Percentiles rank a stretch among this genome's conserved stretches.
These are phyloP conservation scores for Ceratothoa steindachneri DNA, from an alignment of 2,888 invertebrate species.

Conservation along the genomic window DNA sequence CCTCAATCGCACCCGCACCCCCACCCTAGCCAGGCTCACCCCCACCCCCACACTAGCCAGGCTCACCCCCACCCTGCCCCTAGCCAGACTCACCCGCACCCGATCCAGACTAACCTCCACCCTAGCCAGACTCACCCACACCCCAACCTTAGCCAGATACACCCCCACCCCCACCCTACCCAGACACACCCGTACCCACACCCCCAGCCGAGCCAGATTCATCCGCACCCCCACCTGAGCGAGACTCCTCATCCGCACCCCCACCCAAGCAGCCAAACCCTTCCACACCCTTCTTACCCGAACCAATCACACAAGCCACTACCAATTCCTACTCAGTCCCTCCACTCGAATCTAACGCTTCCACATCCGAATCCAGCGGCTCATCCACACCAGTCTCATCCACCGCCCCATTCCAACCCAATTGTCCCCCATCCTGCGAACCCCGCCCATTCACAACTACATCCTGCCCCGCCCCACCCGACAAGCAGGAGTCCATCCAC, in stretches of 20 bases:
- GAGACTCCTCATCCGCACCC: slow-evolving; percentile 6
- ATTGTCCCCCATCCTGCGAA: background rate
- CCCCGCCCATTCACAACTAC: background rate
- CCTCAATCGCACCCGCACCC: background rate
- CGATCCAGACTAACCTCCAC: background rate
- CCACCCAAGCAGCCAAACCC: background rate
- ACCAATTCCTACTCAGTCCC: background rate
- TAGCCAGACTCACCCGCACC: background rate
- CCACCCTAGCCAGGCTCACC: background rate
- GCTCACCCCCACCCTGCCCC: background rate
- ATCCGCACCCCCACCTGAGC: background rate
- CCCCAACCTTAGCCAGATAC: background rate
- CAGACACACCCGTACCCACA: background rate
- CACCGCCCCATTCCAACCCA: background rate
- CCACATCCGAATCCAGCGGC: background rate
- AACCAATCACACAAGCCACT: background rate
- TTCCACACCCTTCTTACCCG: background rate
- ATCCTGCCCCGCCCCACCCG: background rate
- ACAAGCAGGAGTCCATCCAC: background rate
- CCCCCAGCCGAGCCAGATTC: background rate
- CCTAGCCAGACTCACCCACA: background rate
- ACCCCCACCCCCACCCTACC: background rate
- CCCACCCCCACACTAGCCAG: background rate
- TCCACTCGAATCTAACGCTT: background rate
- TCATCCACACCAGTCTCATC: background rate